Evolutionary conservation across 1,140 invertebrate species (phyloP).

Genomic region (Euglossa dilemma): DNA sequence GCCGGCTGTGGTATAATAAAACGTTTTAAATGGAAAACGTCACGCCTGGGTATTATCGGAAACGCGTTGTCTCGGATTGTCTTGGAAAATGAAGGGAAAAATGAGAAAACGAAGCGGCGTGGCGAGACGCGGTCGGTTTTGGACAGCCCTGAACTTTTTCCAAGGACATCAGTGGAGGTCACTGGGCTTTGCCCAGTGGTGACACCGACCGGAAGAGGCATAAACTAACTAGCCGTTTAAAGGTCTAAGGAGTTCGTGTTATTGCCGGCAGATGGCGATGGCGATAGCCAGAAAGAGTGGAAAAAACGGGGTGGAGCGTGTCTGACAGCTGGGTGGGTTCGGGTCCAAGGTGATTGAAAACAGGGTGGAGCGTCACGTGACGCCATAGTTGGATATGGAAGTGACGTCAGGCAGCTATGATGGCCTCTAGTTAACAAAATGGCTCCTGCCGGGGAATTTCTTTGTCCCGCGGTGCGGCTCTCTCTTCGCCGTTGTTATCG

Average conservation of each 20-base stretch:
- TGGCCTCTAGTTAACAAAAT: constrained; percentile 82
- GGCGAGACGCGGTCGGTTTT: no score
- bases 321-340: constrained; percentile 83
- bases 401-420: constrained; percentile 81
- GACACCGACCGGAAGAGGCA: constrained; percentile 73
- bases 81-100: neutral
- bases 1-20: constrained; percentile 43
- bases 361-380: constrained; percentile 83
- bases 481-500: neutral
- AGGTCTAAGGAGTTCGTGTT: constrained; percentile 71
- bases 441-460: constrained; percentile 71
- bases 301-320: constrained; percentile 83
- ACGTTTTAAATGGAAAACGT: constrained; percentile 36
- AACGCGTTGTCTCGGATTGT: constrained; percentile 31
- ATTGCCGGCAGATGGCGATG: constrained; percentile 80
- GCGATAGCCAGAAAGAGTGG: constrained; percentile 76
- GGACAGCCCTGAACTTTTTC: neutral
- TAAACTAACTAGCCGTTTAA: constrained; percentile 67
- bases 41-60: constrained; percentile 25
- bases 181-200: constrained; percentile 65
- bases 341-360: constrained; percentile 83
- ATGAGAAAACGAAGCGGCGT: neutral
- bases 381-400: constrained; percentile 81
- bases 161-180: neutral
- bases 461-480: constrained; percentile 63